Percentiles rank a stretch among this genome's conserved stretches.
Conservation (phyloP, 2,113 vertebrate species). For the Lophochroa leadbeateri region DNA sequence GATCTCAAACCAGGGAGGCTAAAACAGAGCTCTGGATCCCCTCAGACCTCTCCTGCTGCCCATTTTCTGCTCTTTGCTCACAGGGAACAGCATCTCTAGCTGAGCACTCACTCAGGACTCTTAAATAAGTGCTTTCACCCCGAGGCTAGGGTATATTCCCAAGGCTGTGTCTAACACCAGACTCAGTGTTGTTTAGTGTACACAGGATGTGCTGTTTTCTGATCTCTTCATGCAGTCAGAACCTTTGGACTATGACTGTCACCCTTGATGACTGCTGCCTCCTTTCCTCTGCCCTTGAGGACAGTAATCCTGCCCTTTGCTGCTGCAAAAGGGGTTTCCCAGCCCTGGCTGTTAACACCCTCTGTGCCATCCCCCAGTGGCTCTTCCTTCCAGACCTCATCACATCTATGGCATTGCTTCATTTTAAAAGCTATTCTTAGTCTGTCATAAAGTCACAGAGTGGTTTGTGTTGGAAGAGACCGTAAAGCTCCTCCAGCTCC, state of each 20-base stretch:
- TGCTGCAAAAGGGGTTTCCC: not conserved
- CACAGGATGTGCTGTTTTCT: not conserved
- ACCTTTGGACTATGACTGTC: not conserved
- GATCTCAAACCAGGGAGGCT: not conserved
- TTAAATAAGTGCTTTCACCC: not conserved
- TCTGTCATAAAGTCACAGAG: not conserved
- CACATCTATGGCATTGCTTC: fast-evolving
- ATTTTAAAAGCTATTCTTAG: not conserved
- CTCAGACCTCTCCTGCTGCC: not conserved
- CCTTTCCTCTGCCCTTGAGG: not conserved
- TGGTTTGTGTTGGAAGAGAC: not conserved
- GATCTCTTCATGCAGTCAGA: not conserved
- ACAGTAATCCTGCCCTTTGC: not conserved
- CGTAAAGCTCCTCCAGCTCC: not conserved
- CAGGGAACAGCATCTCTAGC: not conserved
- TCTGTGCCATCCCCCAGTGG: not conserved
- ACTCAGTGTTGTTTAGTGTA: fast-evolving
- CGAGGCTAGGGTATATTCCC: not conserved
- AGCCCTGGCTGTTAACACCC: fast-evolving
- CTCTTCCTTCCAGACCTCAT: not conserved
- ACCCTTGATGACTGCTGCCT: not conserved
- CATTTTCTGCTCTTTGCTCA: not conserved
- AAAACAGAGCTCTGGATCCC: not conserved
- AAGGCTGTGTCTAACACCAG: not conserved
- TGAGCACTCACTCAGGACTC: not conserved